Evolutionary conservation across 2,888 invertebrate species (phyloP), one percentile per base, ranked within the genome.

Genomic region (Oithona nana): DNA sequence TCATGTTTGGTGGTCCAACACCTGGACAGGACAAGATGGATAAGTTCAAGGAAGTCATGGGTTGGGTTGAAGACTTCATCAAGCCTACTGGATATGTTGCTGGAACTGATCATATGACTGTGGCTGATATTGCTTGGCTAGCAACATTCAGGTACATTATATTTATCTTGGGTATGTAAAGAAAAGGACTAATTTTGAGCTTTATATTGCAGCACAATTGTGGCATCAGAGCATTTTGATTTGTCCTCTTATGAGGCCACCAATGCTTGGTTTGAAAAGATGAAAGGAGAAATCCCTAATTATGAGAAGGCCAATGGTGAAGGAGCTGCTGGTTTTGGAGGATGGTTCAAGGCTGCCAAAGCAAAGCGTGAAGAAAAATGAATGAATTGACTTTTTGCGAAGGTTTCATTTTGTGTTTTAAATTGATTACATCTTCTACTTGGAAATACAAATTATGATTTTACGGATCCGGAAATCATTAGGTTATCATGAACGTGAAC

Each of bases 261-360:
- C 24, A 29, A 57, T n/a, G 56, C 55, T 39, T 62, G 62, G 62
- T 62, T 62, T 26, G 28, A 28, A 8, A 29, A 57, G 28, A 20
- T 20, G 24, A 39, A 20, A 1, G 30, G 20, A 22, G 6, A 20
- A 2, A 62, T 62, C 28, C 55, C 55, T 16, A 62, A 62, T 56
- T 62, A 62, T 28, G 56, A 62, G 26, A 62, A 57, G 56, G 61
- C 61, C 20, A 61, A 61, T 22, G 61, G 61, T 6, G 50, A 54
- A 1, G 61, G 61, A 22, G 61, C 54, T 20, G 31, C 48, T 1
- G 28, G 4, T 16, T 54, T 56, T 13, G 61, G 61, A 1, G 2
- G 30, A 4, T 61, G 26, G 22, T 61, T 54, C 61, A 61, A 61
- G 61, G 13, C 6, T 16, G 39, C 39, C 16, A 11, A 6, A 39